Evolutionary conservation across 2,797 vertebrate genomes (phyloP), one percentile per base, ranked within the genome.

Genomic region (Hypotaenidia philippensis): DNA sequence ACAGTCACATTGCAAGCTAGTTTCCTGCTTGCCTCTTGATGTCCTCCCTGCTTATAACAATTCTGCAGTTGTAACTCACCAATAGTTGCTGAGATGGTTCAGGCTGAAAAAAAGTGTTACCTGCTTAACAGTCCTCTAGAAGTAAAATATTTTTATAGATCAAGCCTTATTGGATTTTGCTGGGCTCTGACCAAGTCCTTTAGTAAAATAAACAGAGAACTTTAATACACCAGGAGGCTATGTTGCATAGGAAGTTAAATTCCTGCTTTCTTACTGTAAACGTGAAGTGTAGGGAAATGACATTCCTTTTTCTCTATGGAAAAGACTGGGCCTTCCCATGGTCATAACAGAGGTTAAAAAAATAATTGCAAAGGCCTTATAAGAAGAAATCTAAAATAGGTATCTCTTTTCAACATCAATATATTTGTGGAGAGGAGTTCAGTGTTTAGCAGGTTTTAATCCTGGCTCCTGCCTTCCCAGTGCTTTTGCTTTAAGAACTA

Each of bases 391-490:
- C 31, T 56, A 2, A 65, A 79, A 59, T 3, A 9, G 5, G 5
- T 41, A 6, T 3, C 1, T n/a, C 52, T 44, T 93, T 45, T 8
- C 50, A 5, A 31, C 4, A 49, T 26, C 25, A 61, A 0, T 74
- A 74, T 31, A 6, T 53, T 7, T 56, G 6, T 57, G 21, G 18
- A 53, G 29, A 47, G 22, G 21, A 59, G 5, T 77, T 91, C 36
- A n/a, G 49, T 78, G 31, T 59, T 90, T 83, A 90, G 5, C 40
- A 59, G 44, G 6, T 70, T 86, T 91, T 86, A 75, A 31, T 86
- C 18, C 40, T 64, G 45, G 3, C 5, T 78, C 6, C 40, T 70
- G 34, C 11, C 16, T 86, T 81, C 63, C 45, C 20, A 36, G 4
- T 32, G 36, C 5, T 80, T 77, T 64, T 85, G 5, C 52, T 47